Evolutionary conservation across 2,888 invertebrate genomes (phyloP).

Genomic region (Platerodrilus igneus): DNA sequence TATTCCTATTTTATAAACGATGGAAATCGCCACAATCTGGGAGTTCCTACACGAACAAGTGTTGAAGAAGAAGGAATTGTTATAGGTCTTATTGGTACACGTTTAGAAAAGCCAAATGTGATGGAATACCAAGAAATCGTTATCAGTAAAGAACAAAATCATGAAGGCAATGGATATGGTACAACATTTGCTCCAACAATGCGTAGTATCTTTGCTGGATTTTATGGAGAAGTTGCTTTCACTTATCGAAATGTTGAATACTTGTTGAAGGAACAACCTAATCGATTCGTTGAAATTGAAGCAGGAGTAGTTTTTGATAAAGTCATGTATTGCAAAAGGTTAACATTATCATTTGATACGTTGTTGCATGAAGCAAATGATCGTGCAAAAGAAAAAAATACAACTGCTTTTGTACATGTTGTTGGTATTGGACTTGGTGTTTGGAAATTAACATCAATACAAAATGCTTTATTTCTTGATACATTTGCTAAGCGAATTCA

Average conservation of each 20-base stretch:
- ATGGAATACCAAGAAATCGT: slow-evolving; percentile 63
- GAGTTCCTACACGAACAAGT: slow-evolving; percentile 47
- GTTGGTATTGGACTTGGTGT: slow-evolving; percentile 65
- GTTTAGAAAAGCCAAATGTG: slow-evolving; percentile 51
- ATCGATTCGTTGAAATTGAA: slow-evolving; percentile 23
- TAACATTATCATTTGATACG: slow-evolving; percentile 57
- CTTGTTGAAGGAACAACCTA: neutral
- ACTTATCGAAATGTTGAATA: slow-evolving; percentile 12
- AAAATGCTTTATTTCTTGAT: slow-evolving; percentile 59
- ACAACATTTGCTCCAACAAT: slow-evolving; percentile 48
- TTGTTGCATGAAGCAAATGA: slow-evolving; percentile 59
- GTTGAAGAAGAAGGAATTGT: slow-evolving; percentile 48
- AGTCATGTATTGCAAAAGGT: slow-evolving; percentile 49
- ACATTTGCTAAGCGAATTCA: slow-evolving; percentile 59
- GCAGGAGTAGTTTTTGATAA: slow-evolving; percentile 31
- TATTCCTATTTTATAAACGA: slow-evolving; percentile 58
- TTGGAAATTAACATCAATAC: slow-evolving; percentile 60
- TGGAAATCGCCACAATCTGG: slow-evolving; percentile 53
- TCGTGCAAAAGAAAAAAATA: slow-evolving; percentile 51
- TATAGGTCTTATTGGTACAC: slow-evolving; percentile 52
- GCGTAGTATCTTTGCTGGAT: slow-evolving; percentile 36
- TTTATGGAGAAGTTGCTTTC: slow-evolving; percentile 29
- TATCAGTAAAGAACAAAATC: slow-evolving; percentile 52
- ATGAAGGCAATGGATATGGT: slow-evolving; percentile 48
- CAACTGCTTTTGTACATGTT: slow-evolving; percentile 59